These are phyloP conservation scores for Gorsachius magnificus DNA, from an alignment of 2,797 vertebrate species.

Conservation along the genomic window DNA sequence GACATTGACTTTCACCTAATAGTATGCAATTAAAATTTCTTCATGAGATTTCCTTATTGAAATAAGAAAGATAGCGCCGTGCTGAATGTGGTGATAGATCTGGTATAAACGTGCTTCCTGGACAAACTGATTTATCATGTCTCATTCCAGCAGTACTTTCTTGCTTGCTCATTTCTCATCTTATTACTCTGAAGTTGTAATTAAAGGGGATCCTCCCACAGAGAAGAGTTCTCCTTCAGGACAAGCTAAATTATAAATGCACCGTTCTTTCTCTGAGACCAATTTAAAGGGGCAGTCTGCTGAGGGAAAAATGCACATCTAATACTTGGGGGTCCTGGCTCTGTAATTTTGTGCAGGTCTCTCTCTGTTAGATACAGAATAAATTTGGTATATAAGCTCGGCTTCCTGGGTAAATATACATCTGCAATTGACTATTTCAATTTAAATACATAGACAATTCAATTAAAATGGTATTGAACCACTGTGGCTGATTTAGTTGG, in stretches of 20 bases:
- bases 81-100: conserved; percentile 75
- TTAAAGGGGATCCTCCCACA: conserved; percentile 78
- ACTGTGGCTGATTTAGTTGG: neutral
- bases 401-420: conserved; percentile 33
- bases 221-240: conserved; percentile 68
- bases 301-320: conserved; percentile 22
- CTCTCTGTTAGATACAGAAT: conserved; percentile 31
- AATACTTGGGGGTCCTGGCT: neutral
- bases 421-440: conserved; percentile 46
- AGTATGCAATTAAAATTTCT: conserved; percentile 79
- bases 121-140: conserved; percentile 75
- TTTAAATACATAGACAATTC: conserved; percentile 58
- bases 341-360: conserved; percentile 38
- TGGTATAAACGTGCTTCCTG: conserved; percentile 67
- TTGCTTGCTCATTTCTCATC: conserved; percentile 75
- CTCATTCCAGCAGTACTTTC: conserved; percentile 67
- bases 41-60: conserved; percentile 76
- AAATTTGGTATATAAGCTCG: conserved; percentile 15
- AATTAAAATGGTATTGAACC: conserved; percentile 63
- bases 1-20: conserved; percentile 79
- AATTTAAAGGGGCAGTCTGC: conserved; percentile 49
- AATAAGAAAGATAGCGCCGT: conserved; percentile 70
- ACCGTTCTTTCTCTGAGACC: conserved; percentile 44
- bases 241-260: conserved; percentile 74
- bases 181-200: conserved; percentile 77